A percentile compares a stretch with the other conserved stretches of the same genome.
Conservation (phyloP, 2,797 vertebrate genomes). For the Megaceryle alcyon region DNA sequence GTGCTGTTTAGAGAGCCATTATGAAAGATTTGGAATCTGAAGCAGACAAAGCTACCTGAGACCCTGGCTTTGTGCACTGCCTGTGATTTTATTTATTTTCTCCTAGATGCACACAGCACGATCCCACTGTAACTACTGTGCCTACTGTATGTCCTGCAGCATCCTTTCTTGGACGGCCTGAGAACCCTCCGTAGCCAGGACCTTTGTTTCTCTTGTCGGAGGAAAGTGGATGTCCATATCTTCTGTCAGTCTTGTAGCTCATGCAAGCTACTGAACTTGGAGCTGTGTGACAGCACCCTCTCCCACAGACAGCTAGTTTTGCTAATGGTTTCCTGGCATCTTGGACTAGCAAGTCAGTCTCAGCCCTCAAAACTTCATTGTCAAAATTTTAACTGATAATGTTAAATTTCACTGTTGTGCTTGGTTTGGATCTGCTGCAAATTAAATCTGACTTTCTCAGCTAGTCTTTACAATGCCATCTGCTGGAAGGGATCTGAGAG, state of each 20-base stretch:
- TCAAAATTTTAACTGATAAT: slow-evolving; percentile 8
- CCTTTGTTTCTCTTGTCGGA: background rate
- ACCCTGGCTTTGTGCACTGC: background rate
- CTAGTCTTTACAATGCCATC: background rate
- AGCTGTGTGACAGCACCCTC: background rate
- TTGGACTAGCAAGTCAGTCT: background rate
- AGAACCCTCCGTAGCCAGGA: background rate
- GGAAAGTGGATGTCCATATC: background rate
- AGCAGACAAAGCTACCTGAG: background rate
- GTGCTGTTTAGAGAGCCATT: background rate
- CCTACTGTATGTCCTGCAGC: background rate
- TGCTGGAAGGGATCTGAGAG: background rate
- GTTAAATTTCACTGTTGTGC: slow-evolving; percentile 30
- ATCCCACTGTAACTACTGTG: background rate
- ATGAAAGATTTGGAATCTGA: background rate
- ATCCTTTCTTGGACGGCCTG: background rate
- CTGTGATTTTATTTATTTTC: background rate
- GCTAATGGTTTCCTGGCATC: background rate
- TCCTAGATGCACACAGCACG: background rate
- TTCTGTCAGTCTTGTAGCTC: background rate
- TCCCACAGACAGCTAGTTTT: background rate
- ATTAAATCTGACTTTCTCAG: background rate
- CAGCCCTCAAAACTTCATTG: background rate
- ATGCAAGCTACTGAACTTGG: background rate
- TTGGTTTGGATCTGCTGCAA: slow-evolving; percentile 39